These are phyloP conservation scores for Fissipunctia ypsillon DNA, from an alignment of 2,888 invertebrate species.

Conservation along the genomic window DNA sequence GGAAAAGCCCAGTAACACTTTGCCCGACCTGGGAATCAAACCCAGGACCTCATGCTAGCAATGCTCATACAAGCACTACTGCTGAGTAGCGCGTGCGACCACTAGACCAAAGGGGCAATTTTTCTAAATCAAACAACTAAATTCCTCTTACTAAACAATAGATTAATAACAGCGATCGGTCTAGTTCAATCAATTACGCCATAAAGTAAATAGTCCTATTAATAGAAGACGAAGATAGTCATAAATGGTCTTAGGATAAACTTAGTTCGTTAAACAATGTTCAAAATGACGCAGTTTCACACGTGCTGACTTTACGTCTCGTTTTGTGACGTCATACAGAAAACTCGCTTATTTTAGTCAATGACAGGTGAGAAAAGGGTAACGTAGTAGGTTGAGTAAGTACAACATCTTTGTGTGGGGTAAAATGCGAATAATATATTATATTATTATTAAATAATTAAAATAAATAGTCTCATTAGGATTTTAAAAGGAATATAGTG, in stretches of 20 bases:
- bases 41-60: not conserved
- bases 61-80: no score
- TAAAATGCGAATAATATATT: conserved; percentile 1
- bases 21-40: not conserved
- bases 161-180: conserved; percentile 8
- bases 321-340: conserved; percentile 55
- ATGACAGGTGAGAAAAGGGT: conserved; percentile 42
- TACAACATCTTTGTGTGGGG: conserved; percentile 8
- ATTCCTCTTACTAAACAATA: not conserved
- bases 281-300: conserved; percentile 49
- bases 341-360: conserved; percentile 54
- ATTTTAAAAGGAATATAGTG: not conserved
- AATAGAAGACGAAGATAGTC: conserved; percentile 35
- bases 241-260: conserved; percentile 31
- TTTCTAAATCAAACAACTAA: no score
- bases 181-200: conserved; percentile 16
- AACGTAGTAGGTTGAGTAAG: conserved; percentile 19
- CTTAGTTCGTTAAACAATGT: conserved; percentile 57
- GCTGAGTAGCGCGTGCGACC: no score
- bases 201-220: conserved; percentile 24
- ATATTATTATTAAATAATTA: not conserved
- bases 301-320: conserved; percentile 54
- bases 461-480: not conserved
- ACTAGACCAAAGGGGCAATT: no score
- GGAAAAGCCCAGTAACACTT: not conserved